Evolutionary conservation across 1,140 invertebrate genomes (phyloP).

Genomic region (Drosophila athabasca): DNA sequence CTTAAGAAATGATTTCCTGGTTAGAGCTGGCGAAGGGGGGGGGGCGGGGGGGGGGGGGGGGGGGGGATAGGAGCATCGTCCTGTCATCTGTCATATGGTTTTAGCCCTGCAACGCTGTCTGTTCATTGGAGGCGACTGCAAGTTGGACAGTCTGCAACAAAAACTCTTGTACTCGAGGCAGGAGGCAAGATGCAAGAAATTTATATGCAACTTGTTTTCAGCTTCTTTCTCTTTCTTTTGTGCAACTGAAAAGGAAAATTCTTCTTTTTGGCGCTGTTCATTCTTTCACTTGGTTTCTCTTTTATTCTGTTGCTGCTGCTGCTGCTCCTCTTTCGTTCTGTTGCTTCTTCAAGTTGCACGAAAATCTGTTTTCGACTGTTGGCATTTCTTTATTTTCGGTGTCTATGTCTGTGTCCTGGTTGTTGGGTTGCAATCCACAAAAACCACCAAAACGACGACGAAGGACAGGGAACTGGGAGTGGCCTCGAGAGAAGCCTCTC

Average conservation of each 20-base stretch:
- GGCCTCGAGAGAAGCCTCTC: slow-evolving; percentile 40
- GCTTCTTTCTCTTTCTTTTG: neutral
- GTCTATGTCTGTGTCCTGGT: slow-evolving; percentile 34
- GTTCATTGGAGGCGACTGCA: neutral
- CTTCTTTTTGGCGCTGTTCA: slow-evolving; percentile 4
- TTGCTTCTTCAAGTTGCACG: slow-evolving; percentile 24
- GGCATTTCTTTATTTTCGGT: slow-evolving; percentile 50
- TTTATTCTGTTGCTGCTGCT: slow-evolving; percentile 1
- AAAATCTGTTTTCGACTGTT: slow-evolving; percentile 71
- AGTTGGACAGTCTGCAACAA: neutral
- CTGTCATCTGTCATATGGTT: neutral
- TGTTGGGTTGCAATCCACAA: slow-evolving; percentile 64
- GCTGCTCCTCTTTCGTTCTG: slow-evolving; percentile 2
- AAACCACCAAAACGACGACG: slow-evolving; percentile 54
- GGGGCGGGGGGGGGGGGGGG: too few relatives aligned
- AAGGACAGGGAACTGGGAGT: neutral
- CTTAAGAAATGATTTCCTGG: too few relatives aligned
- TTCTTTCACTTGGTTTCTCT: neutral
- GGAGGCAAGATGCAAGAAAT: neutral
- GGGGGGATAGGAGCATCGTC: too few relatives aligned
- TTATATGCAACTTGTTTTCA: slow-evolving; percentile 5
- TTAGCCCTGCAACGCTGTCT: neutral
- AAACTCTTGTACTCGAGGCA: neutral
- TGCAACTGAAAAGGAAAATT: slow-evolving; percentile 23
- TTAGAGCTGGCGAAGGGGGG: too few relatives aligned